phyloP scores from a whole-genome alignment of 2,888 invertebrate genomes.

The Chorisops tibialis region DNA sequence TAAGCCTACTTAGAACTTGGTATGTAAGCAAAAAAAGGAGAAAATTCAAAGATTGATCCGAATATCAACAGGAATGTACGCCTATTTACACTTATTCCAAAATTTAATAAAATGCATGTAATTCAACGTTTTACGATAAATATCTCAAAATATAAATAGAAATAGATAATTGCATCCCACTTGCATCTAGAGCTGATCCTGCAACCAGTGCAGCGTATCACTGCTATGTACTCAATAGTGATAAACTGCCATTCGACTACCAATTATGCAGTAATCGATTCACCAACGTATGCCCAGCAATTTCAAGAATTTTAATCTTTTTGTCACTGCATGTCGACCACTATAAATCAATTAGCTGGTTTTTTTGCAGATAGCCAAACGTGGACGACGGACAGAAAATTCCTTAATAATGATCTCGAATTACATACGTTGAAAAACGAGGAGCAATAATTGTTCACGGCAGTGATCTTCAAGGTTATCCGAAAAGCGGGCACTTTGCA shows the following conservation, averaged over 20 bases:
- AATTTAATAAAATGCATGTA: too few relatives aligned
- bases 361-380: conserved; percentile 7
- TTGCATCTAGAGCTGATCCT: too few relatives aligned
- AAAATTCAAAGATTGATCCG: too few relatives aligned
- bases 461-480: conserved; percentile 5
- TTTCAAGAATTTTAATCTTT: conserved; percentile 20
- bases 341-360: conserved; percentile 23
- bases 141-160: too few relatives aligned
- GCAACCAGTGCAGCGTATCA: too few relatives aligned
- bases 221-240: too few relatives aligned
- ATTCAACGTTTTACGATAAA: too few relatives aligned
- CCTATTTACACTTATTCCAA: too few relatives aligned
- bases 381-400: conserved; percentile 8
- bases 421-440: conserved; percentile 9
- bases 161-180: too few relatives aligned
- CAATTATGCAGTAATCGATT: conserved; percentile 22
- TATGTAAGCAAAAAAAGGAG: too few relatives aligned
- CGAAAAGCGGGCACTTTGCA: not conserved
- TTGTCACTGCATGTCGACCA: conserved; percentile 17
- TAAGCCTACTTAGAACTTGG: too few relatives aligned
- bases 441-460: not conserved
- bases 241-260: conserved; percentile 13
- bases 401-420: conserved; percentile 25
- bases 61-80: too few relatives aligned
- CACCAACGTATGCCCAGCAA: not conserved